phyloP scores from a whole-genome alignment of 1,140 invertebrate species.

The Drosophila leontia region DNA sequence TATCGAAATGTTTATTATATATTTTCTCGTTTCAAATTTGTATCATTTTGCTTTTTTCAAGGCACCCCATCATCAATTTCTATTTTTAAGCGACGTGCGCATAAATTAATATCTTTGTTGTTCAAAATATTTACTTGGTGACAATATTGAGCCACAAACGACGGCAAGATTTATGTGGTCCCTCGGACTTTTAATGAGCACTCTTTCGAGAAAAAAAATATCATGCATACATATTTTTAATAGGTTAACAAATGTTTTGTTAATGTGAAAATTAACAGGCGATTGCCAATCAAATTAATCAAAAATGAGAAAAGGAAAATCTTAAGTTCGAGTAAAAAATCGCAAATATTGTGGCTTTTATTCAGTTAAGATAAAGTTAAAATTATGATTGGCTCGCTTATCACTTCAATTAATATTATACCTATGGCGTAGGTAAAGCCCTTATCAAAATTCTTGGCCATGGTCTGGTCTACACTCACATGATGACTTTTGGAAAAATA shows the following conservation, averaged over 20 bases:
- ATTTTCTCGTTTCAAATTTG: slow-evolving; percentile 10
- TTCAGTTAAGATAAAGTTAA: slow-evolving; percentile 3
- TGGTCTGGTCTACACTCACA: slow-evolving; percentile 3
- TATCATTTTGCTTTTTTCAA: slow-evolving; percentile 9
- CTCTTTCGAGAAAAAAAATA: slow-evolving; percentile 3
- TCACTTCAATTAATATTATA: slow-evolving; percentile 2
- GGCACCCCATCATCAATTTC: slow-evolving; percentile 15
- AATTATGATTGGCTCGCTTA: not conserved
- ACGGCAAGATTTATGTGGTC: slow-evolving; percentile 31
- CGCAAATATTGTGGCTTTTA: not conserved
- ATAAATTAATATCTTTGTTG: slow-evolving; percentile 37
- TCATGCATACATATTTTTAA: slow-evolving; percentile 30
- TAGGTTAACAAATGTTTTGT: slow-evolving; percentile 37
- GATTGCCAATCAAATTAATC: slow-evolving; percentile 14
- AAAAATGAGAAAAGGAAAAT: not conserved
- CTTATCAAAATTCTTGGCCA: slow-evolving; percentile 12
- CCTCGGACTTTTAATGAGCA: slow-evolving; percentile 15
- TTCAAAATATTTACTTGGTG: slow-evolving; percentile 18
- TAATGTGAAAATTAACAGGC: slow-evolving; percentile 25
- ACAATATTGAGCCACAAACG: slow-evolving; percentile 33
- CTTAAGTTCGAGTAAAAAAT: not conserved
- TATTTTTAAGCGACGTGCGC: slow-evolving; percentile 46
- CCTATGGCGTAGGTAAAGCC: not conserved
- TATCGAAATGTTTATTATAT: not conserved
- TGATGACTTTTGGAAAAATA: not conserved